Percentiles rank a stretch among this genome's conserved stretches.
These are phyloP conservation scores for Potamilus streckersoni DNA, from an alignment of 1,140 invertebrate species.

Conservation along the genomic window DNA sequence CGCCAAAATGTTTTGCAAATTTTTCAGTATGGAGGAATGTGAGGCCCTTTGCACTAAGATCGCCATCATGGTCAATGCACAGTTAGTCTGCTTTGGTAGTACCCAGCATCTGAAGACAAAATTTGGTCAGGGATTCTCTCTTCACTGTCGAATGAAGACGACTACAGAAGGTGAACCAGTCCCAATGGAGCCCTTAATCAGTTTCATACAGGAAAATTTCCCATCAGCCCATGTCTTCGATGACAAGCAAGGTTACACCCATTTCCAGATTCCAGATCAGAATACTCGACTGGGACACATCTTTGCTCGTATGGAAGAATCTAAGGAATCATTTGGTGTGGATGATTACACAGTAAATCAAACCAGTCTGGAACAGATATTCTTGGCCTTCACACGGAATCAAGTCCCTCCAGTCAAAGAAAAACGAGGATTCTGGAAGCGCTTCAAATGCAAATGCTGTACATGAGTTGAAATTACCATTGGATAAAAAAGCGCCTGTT, in stretches of 20 bases:
- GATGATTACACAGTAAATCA: constrained; percentile 82
- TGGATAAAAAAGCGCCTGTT: too few relatives aligned
- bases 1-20: too few relatives aligned
- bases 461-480: too few relatives aligned
- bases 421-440: neutral
- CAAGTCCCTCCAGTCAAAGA: constrained; percentile 57
- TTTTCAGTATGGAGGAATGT: too few relatives aligned
- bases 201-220: constrained; percentile 40
- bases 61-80: constrained; percentile 34
- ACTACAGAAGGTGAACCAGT: constrained; percentile 15
- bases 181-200: constrained; percentile 26
- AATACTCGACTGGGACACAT: constrained; percentile 73
- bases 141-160: constrained; percentile 52
- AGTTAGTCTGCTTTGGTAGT: constrained; percentile 65
- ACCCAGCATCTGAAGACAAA: constrained; percentile 68
- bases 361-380: constrained; percentile 81
- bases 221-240: constrained; percentile 72
- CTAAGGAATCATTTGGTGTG: constrained; percentile 72
- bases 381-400: constrained; percentile 68
- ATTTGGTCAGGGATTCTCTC: constrained; percentile 64
- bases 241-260: constrained; percentile 77
- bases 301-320: constrained; percentile 74
- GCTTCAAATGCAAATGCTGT: too few relatives aligned
- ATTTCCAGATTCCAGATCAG: constrained; percentile 63
- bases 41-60: too few relatives aligned